Evolutionary conservation across 2,113 vertebrate species (phyloP), one percentile per base, ranked within the genome.

Genomic region (Agapornis roseicollis): DNA sequence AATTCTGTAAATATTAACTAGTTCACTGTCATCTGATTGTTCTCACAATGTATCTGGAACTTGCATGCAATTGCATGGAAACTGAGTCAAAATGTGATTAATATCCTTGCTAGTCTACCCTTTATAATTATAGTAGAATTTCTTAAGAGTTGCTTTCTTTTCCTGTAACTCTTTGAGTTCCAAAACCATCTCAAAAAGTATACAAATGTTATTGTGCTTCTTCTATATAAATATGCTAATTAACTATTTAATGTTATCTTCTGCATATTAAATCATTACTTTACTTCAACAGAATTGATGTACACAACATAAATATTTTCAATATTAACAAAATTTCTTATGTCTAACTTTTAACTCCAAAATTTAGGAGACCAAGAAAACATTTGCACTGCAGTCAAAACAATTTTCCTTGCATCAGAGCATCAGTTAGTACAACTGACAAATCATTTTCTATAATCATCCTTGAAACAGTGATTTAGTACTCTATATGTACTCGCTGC

Each of bases 1-100:
- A 68, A 76, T 60, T 74, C 65, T 42, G 47, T 41, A 89, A 84
- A 81, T 64, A 82, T 92, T 92, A 95, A 96, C 84, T 28, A 92
- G n/a, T 91, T 92, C 61, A 56, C 47, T 78, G 6, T 35, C 55
- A 84, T 74, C 47, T 37, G 14, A 73, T 18, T 42, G 22, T 39
- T 71, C 22, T 65, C 52, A 56, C 4, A 41, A 15, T 63, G 76
- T 74, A 29, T 31, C 13, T 64, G 47, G 17, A 88, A 86, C 27
- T 70, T 84, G 25, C 19, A 66, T 6, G 49, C 25, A 73, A 25
- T 5, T 83, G 41, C 15, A 83, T 27, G 42, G 14, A 86, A 89
- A 46, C 7, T 9, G 24, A 84, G 7, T 33, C 39, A 84, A 80
- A 88, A n/a, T 8, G 42, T 8, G 3, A 50, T 39, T 49, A 86